A percentile compares a stretch with the other conserved stretches of the same genome.
phyloP scores from a whole-genome alignment of 2,113 vertebrate genomes.

The Beaufortia kweichowensis region DNA sequence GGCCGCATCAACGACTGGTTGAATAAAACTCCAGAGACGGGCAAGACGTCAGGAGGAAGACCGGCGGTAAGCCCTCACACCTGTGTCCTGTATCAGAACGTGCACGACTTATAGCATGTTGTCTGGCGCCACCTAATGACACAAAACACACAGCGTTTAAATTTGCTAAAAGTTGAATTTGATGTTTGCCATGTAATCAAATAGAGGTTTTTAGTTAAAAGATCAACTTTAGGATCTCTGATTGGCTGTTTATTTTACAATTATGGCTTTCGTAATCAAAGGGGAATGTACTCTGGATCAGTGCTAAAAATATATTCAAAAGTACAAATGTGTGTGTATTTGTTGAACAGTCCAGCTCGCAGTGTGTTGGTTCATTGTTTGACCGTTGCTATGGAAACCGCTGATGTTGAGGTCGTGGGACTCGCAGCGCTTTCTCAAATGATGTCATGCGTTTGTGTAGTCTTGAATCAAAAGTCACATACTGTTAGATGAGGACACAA shows the following conservation, averaged over 20 bases:
- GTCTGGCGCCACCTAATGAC: slow-evolving; percentile 61
- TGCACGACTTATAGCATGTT: neutral
- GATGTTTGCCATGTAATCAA: slow-evolving; percentile 18
- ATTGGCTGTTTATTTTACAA: slow-evolving; percentile 24
- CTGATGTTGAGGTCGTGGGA: neutral
- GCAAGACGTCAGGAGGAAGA: slow-evolving; percentile 84
- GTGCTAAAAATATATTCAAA: slow-evolving; percentile 9
- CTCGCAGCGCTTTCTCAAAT: neutral
- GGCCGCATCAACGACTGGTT: slow-evolving; percentile 98
- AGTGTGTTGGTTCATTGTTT: neutral
- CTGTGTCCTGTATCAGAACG: neutral
- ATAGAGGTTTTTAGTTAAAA: neutral
- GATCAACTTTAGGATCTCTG: neutral
- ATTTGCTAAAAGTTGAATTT: neutral
- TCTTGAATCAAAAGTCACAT: neutral
- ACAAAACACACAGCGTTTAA: neutral
- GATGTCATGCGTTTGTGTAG: neutral
- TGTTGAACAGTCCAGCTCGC: too few species aligned
- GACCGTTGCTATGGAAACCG: neutral
- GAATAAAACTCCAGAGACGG: slow-evolving; percentile 92
- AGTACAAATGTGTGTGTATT: neutral
- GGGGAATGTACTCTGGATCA: neutral
- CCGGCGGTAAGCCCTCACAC: slow-evolving; percentile 81
- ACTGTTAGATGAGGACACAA: neutral
- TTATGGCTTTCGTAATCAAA: neutral